phyloP scores from a whole-genome alignment of 2,113 vertebrate genomes.

The Leucosticte australis region DNA sequence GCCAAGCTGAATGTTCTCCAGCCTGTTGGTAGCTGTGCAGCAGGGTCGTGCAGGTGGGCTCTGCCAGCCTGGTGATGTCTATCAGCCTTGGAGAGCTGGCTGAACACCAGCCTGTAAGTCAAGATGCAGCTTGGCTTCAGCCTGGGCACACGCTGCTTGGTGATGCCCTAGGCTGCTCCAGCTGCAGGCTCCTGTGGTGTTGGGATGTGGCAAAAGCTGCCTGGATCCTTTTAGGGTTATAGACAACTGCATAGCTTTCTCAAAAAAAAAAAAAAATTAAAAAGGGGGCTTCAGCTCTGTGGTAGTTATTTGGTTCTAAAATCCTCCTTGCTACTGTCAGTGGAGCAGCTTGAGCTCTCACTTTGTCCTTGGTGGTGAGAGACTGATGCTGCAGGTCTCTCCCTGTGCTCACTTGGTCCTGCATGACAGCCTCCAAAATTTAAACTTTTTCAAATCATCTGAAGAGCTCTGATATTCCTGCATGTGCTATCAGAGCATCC shows the following conservation, averaged over 20 bases:
- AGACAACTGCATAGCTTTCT: not conserved
- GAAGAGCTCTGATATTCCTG: not conserved
- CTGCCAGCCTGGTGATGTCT: not conserved
- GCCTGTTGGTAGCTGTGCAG: not conserved
- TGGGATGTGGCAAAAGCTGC: not conserved
- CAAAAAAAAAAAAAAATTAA: not conserved
- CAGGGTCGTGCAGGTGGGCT: not conserved
- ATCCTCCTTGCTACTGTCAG: not conserved
- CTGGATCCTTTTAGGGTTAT: not conserved
- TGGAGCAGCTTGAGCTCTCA: not conserved
- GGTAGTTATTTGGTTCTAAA: not conserved
- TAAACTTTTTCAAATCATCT: not conserved
- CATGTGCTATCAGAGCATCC: not conserved
- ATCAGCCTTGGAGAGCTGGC: not conserved
- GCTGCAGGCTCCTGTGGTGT: fast-evolving
- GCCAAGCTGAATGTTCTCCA: not conserved
- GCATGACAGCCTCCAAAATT: not conserved
- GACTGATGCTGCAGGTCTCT: not conserved
- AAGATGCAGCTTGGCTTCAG: not conserved
- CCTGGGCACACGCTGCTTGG: not conserved
- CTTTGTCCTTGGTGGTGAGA: fast-evolving
- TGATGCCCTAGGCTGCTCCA: not conserved
- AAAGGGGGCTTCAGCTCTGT: not conserved
- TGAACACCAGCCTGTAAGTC: not conserved
- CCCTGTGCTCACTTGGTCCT: not conserved